Conservation (phyloP, 2,888 invertebrate species). For the Lucinisca nassula region DNA sequence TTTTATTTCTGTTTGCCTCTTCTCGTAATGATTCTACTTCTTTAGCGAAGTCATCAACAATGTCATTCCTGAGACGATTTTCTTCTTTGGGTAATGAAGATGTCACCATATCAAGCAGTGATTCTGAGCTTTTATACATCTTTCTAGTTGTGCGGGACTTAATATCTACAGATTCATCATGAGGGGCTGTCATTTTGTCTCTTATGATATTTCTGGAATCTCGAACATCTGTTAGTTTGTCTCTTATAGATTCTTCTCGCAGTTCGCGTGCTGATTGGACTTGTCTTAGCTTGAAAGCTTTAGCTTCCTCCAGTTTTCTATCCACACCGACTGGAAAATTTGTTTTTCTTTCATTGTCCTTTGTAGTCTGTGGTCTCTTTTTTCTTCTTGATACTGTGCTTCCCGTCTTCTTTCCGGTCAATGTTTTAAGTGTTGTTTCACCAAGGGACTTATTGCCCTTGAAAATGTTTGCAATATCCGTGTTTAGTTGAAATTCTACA, state of each 20-base stretch:
- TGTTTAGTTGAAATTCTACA: conserved; percentile 40
- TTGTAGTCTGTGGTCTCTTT: neutral
- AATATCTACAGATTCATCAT: neutral
- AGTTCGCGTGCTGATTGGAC: neutral
- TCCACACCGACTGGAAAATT: neutral
- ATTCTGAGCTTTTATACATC: neutral
- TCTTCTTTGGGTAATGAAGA: neutral
- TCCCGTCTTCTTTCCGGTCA: neutral
- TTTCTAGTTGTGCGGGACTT: neutral
- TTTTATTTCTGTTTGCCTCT: neutral
- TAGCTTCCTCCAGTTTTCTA: neutral
- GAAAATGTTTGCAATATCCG: neutral
- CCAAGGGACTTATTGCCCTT: neutral
- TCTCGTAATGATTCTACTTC: neutral
- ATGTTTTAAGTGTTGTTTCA: neutral
- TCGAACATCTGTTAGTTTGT: neutral
- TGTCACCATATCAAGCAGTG: neutral
- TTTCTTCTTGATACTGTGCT: neutral
- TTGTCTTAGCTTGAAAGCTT: neutral
- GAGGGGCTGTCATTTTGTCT: neutral
- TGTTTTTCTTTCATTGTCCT: neutral
- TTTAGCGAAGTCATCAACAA: neutral
- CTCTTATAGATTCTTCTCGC: neutral
- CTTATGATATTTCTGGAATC: neutral
- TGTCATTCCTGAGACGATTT: neutral